Percentiles rank a stretch among this genome's conserved stretches.
These are phyloP conservation scores for Decapterus maruadsi DNA, from an alignment of 2,797 vertebrate species.

Conservation along the genomic window DNA sequence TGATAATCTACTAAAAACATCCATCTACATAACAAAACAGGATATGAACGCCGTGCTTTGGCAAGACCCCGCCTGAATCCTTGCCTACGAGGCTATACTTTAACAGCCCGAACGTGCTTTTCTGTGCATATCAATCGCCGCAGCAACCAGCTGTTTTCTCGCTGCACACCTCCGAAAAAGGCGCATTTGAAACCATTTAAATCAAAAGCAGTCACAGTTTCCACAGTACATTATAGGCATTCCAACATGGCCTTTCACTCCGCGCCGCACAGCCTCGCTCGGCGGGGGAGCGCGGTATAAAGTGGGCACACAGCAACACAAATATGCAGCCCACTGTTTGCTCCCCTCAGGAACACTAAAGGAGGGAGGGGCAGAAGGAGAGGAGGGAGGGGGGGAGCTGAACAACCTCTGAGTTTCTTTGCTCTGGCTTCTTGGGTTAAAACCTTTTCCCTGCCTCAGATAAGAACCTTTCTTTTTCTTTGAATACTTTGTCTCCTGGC, in stretches of 20 bases:
- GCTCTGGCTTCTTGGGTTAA: slow-evolving; percentile 66
- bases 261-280: slow-evolving; percentile 74
- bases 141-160: slow-evolving; percentile 83
- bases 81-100: slow-evolving; percentile 60
- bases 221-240: slow-evolving; percentile 83
- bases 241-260: slow-evolving; percentile 81
- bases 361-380: slow-evolving; percentile 35
- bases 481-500: slow-evolving; percentile 77
- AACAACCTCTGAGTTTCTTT: slow-evolving; percentile 61
- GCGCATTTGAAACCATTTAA: slow-evolving; percentile 88
- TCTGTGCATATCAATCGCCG: slow-evolving; percentile 78
- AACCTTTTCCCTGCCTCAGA: slow-evolving; percentile 72
- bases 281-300: slow-evolving; percentile 76
- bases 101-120: slow-evolving; percentile 64
- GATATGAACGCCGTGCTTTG: slow-evolving; percentile 48
- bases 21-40: slow-evolving; percentile 59
- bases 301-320: slow-evolving; percentile 81
- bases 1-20: slow-evolving; percentile 60
- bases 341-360: slow-evolving; percentile 68
- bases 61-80: slow-evolving; percentile 47
- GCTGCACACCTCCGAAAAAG: slow-evolving; percentile 75
- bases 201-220: slow-evolving; percentile 87
- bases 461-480: slow-evolving; percentile 73
- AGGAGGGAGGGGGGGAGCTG: not conserved
- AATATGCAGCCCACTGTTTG: slow-evolving; percentile 73